A percentile compares a stretch with the other conserved stretches of the same genome.
Evolutionary conservation across 2,113 vertebrate species (phyloP).

Genomic region (Erythrocercus mccallii): DNA sequence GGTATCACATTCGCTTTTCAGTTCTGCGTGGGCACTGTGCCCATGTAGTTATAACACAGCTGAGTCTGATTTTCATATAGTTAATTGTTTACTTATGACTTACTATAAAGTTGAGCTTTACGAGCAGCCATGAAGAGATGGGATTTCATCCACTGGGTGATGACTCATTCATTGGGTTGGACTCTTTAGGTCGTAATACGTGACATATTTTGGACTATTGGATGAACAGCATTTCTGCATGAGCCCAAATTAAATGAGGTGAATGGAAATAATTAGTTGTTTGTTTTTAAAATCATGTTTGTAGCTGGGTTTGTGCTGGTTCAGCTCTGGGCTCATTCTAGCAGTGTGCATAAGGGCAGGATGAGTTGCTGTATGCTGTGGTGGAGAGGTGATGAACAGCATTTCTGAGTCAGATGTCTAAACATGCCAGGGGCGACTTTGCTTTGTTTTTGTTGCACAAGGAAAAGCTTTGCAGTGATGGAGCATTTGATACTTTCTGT

Average conservation of each 20-base stretch:
- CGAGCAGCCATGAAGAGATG: conserved; percentile 48
- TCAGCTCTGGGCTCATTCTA: background rate
- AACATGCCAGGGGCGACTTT: background rate
- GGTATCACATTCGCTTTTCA: conserved; percentile 46
- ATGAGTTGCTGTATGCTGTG: accelerated
- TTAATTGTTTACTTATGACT: conserved; percentile 68
- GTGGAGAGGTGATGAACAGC: background rate
- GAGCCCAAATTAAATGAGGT: background rate
- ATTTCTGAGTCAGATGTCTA: background rate
- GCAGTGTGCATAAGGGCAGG: background rate
- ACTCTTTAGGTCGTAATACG: conserved; percentile 25
- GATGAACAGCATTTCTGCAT: background rate
- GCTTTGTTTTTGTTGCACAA: background rate
- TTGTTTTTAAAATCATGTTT: conserved; percentile 39
- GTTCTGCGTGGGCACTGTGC: conserved; percentile 9
- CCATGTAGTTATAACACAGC: conserved; percentile 33
- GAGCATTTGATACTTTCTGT: background rate
- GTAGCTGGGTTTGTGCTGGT: background rate
- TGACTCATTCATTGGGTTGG: conserved; percentile 57
- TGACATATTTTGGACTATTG: conserved; percentile 41
- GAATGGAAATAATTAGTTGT: conserved; percentile 49
- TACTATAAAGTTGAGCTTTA: conserved; percentile 60
- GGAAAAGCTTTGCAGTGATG: background rate
- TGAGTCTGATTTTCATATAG: conserved; percentile 59
- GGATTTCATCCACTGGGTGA: conserved; percentile 56